Conservation (phyloP, 2,113 vertebrate species). For the Protobothrops mucrosquamatus region DNA sequence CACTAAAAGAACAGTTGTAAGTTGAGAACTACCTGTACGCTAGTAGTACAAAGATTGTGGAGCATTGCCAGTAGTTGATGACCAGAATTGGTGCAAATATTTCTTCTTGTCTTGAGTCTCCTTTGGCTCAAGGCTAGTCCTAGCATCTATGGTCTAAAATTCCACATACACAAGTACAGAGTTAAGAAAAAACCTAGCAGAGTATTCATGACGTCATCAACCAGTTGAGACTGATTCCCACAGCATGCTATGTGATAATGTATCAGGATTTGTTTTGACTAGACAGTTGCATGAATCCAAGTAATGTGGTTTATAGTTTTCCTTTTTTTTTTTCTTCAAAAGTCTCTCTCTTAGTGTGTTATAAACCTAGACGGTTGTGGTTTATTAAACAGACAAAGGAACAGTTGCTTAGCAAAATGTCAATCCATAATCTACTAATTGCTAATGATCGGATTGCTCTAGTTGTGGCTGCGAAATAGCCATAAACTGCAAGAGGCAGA, state of each 20-base stretch:
- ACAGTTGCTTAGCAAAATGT: not conserved
- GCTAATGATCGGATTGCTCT: not conserved
- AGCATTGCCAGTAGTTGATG: not conserved
- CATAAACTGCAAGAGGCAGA: not conserved
- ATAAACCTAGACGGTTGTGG: not conserved
- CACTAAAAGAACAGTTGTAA: too few species aligned
- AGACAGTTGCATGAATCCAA: not conserved
- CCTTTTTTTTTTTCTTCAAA: not conserved
- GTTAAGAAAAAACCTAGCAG: not conserved
- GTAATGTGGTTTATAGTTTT: not conserved
- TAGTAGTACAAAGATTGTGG: not conserved
- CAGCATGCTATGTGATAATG: not conserved
- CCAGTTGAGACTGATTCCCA: not conserved
- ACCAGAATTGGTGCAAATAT: not conserved
- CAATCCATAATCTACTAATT: not conserved
- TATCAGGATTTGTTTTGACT: not conserved
- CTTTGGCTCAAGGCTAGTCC: not conserved
- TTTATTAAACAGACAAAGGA: not conserved
- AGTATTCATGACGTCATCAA: not conserved
- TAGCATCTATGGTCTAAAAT: not conserved
- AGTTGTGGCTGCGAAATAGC: not conserved
- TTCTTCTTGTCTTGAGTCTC: not conserved
- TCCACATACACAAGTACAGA: not conserved
- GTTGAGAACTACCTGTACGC: not conserved
- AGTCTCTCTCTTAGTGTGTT: not conserved